These are phyloP conservation scores for Melanargia galathea DNA, from an alignment of 2,888 invertebrate species.

Conservation along the genomic window DNA sequence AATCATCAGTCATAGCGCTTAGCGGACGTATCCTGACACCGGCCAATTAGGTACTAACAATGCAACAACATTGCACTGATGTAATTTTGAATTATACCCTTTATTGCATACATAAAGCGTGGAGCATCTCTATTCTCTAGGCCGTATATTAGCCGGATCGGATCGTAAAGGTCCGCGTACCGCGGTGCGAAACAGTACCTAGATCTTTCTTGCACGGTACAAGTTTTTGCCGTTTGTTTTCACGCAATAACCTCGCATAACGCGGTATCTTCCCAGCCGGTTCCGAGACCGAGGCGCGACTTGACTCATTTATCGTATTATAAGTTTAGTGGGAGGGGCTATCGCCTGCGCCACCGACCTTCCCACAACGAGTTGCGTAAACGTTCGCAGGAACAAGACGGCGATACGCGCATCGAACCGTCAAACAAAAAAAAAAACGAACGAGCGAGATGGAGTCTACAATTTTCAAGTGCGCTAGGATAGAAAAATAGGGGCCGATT, in stretches of 20 bases:
- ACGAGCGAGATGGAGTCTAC: constrained; percentile 65
- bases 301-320: constrained; percentile 78
- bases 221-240: constrained; percentile 72
- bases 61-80: constrained; percentile 62
- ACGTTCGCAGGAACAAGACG: constrained; percentile 66
- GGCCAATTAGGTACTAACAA: constrained; percentile 58
- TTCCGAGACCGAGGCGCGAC: constrained; percentile 58
- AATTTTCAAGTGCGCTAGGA: constrained; percentile 74
- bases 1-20: constrained; percentile 28
- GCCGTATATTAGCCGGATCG: constrained; percentile 66
- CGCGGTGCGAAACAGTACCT: constrained; percentile 65
- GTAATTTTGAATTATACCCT: constrained; percentile 74
- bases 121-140: constrained; percentile 65
- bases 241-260: constrained; percentile 74
- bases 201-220: constrained; percentile 52
- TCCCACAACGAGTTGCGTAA: constrained; percentile 65
- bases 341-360: constrained; percentile 63
- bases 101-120: constrained; percentile 65
- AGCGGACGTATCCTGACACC: constrained; percentile 28
- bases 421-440: constrained; percentile 58
- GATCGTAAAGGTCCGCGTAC: constrained; percentile 69
- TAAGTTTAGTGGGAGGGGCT: constrained; percentile 79
- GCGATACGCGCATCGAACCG: constrained; percentile 61
- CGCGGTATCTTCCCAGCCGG: constrained; percentile 71
- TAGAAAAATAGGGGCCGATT: constrained; percentile 77